Evolutionary conservation across 2,888 invertebrate genomes (phyloP), one percentile per base, ranked within the genome.

Genomic region (Patella caerulea): DNA sequence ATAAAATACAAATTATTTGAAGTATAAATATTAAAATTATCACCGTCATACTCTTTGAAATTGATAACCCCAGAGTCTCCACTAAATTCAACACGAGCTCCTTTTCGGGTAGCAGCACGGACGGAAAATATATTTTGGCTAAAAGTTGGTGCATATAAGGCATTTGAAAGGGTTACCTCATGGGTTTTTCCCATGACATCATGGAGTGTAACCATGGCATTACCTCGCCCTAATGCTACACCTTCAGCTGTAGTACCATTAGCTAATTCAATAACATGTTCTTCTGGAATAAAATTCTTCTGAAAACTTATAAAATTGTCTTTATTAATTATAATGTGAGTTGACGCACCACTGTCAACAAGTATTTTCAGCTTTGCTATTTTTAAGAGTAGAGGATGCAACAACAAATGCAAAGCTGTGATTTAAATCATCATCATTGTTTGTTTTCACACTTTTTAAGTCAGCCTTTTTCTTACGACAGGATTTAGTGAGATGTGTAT

Each of bases 341-440:
- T 53, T 52, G 83, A 81, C 1, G 82, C 83, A 14, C 82, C 82
- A 78, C 81, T 81, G 56, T 83, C 84, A 17, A 84, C 84, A 24
- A 81, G 45, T 11, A 81, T 59, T 53, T 15, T 53, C 34, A 19
- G 55, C 29, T 14, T 56, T n/a, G 17, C n/a, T 14, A n/a, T 56
- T 17, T 17, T 56, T 24, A 19, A 45, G 14, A 19, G 17, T 29
- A 19, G 24, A 29, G 15, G 15, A 12, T 71, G 15, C 19, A 45
- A 52, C 1, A 24, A 24, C 24, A 24, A 54, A 24, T n/a, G 4
- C 9, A 54, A 34, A 75, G 52, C 19, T 24, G 15, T 71, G 24
- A 14, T 29, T 59, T 55, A 55, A 29, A 71, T 29, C 19, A 9
- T 59, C 34, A 59, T 19, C 14, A 2, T 19, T 12, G 1, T 24